Evolutionary conservation across 1,140 invertebrate genomes (phyloP).

Genomic region (Brachionus sp.): DNA sequence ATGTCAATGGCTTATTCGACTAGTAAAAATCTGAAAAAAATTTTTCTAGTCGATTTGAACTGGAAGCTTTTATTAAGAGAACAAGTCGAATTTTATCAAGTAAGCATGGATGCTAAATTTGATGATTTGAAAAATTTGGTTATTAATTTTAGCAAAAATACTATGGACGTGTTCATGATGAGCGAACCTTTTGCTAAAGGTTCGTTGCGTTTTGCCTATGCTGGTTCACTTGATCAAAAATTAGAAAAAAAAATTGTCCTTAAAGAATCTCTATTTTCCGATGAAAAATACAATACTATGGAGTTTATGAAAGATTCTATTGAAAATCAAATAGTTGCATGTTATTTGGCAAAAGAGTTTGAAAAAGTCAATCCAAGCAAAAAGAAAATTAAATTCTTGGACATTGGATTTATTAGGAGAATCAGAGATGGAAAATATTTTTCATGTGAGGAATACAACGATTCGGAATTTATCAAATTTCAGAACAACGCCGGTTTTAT

Average conservation of each 20-base stretch:
- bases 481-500: not conserved
- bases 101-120: not conserved
- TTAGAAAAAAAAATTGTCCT: not conserved
- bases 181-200: not conserved
- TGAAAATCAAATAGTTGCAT: not conserved
- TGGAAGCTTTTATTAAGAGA: not conserved
- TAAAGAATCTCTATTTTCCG: not conserved
- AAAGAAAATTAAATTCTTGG: not conserved
- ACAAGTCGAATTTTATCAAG: not conserved
- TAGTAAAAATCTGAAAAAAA: not conserved
- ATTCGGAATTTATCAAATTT: not conserved
- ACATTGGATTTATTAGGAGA: not conserved
- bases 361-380: not conserved
- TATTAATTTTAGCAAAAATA: not conserved
- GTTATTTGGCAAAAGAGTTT: constrained; percentile 26
- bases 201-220: not conserved
- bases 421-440: not conserved
- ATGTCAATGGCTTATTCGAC: not conserved
- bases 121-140: not conserved
- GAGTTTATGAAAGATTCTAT: not conserved
- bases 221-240: not conserved
- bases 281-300: not conserved
- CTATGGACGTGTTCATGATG: not conserved
- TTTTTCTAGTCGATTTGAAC: not conserved
- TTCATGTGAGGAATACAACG: not conserved